These are phyloP conservation scores for Aelia acuminata DNA, from an alignment of 2,888 invertebrate species.

Conservation along the genomic window DNA sequence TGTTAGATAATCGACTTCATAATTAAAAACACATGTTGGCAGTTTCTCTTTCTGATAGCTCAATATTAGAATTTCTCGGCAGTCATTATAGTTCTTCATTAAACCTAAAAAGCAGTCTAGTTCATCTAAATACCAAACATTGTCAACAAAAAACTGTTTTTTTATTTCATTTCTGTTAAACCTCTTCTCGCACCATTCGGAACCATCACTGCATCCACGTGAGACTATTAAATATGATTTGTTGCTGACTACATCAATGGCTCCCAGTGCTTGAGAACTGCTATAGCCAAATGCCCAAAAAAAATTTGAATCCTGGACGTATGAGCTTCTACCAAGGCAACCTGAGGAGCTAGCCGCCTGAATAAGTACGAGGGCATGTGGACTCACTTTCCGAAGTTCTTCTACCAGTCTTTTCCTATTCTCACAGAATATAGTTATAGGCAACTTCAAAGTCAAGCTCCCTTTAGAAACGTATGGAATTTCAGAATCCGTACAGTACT, in stretches of 20 bases:
- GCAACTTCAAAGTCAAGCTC: background rate
- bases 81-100: background rate
- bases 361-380: background rate
- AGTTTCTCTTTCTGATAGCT: background rate
- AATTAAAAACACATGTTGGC: background rate
- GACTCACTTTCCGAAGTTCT: background rate
- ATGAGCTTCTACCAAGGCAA: background rate
- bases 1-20: background rate
- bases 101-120: background rate
- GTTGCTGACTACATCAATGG: background rate
- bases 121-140: slow-evolving; percentile 38
- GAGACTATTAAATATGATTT: background rate
- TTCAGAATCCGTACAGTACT: background rate
- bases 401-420: background rate
- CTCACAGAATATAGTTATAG: background rate
- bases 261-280: background rate
- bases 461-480: slow-evolving; percentile 35
- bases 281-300: slow-evolving; percentile 22
- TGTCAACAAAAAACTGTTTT: background rate
- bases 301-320: background rate
- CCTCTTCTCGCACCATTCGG: background rate
- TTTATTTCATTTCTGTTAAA: background rate
- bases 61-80: slow-evolving; percentile 24
- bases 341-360: background rate
- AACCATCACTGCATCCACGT: background rate